phyloP scores from a whole-genome alignment of 2,113 vertebrate species.

The Menura novaehollandiae region DNA sequence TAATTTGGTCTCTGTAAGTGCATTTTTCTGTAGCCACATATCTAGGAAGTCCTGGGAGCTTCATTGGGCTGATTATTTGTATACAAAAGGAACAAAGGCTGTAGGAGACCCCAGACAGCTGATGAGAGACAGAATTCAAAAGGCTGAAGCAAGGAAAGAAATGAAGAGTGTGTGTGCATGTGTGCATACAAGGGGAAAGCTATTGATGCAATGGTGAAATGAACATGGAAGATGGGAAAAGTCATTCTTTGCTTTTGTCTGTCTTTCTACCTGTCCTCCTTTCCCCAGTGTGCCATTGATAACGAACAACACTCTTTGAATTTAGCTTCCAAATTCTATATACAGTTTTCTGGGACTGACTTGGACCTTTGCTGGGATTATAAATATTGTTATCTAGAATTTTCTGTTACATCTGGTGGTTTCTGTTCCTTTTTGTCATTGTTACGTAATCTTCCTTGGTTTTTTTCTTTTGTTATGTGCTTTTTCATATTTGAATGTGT shows the following conservation, averaged over 20 bases:
- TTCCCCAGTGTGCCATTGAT: neutral
- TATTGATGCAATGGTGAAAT: neutral
- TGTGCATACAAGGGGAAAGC: neutral
- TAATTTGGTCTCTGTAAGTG: neutral
- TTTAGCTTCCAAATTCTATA: neutral
- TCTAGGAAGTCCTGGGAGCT: neutral
- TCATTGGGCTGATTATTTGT: neutral
- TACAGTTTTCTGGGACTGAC: neutral
- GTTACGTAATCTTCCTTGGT: neutral
- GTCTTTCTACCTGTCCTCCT: neutral
- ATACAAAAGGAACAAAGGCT: neutral
- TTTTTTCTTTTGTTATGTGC: neutral
- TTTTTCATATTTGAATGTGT: neutral
- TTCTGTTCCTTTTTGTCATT: neutral
- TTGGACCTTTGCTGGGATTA: neutral
- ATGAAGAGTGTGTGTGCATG: fast-evolving
- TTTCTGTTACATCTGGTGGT: neutral
- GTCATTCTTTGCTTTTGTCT: neutral
- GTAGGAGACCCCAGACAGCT: neutral
- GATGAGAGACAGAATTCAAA: neutral
- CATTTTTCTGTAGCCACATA: neutral
- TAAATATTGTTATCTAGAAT: neutral
- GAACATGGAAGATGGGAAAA: neutral
- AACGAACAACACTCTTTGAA: neutral
- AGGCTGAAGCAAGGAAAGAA: neutral